These are phyloP conservation scores for Pangasius mekongensis DNA, from an alignment of 2,797 vertebrate species.

Conservation along the genomic window DNA sequence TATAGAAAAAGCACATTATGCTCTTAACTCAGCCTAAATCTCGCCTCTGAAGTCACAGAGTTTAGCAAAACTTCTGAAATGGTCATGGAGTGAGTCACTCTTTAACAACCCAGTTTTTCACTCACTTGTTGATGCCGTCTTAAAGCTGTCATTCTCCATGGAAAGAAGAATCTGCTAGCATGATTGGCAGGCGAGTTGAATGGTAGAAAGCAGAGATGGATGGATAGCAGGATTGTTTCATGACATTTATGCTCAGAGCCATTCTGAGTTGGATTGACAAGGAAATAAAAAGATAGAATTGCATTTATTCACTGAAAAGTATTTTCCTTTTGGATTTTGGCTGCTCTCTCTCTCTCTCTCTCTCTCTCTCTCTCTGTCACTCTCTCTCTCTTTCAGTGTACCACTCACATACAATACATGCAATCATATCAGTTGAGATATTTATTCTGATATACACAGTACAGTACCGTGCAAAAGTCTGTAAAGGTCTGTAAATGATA, in stretches of 20 bases:
- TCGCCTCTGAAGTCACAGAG: background rate
- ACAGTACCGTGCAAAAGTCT: background rate
- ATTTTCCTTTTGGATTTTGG: conserved; percentile 37
- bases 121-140: conserved; percentile 24
- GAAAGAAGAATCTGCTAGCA: conserved; percentile 33
- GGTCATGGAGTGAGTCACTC: conserved; percentile 31
- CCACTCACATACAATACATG: background rate
- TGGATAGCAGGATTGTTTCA: conserved; percentile 54
- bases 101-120: conserved; percentile 18
- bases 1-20: background rate
- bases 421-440: background rate
- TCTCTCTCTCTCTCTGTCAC: background rate
- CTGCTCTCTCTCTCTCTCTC: background rate
- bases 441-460: background rate
- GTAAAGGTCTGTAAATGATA: background rate
- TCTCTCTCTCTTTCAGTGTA: background rate
- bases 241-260: conserved; percentile 37
- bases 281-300: conserved; percentile 46
- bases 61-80: background rate
- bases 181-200: conserved; percentile 50
- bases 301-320: conserved; percentile 44
- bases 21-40: background rate
- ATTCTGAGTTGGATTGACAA: conserved; percentile 49
- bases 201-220: conserved; percentile 48
- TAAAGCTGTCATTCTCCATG: conserved; percentile 41